Evolutionary conservation across 2,888 invertebrate genomes (phyloP), one percentile per base, ranked within the genome.

Genomic region (Euproctis similis): DNA sequence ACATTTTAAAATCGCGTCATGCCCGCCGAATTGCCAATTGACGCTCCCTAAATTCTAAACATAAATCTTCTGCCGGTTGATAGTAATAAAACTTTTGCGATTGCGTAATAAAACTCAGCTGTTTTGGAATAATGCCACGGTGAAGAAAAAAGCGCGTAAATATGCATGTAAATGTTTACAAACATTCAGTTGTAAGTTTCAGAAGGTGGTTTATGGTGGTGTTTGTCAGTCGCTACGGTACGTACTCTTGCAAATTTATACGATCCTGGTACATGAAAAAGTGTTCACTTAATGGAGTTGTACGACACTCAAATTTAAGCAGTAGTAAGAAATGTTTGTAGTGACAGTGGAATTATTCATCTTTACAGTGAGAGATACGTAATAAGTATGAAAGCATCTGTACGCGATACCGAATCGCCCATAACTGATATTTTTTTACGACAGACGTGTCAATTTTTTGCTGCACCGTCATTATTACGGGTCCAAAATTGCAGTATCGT

Each of bases 381-480:
- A n/a, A n/a, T n/a, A n/a, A n/a, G n/a, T n/a, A n/a, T n/a, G n/a
- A n/a, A n/a, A n/a, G n/a, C n/a, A 53, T 55, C 59, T 57, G 60
- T 66, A 60, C 54, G 53, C 53, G 53, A 50, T 46, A 59, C 53
- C 61, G 59, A 62, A 67, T 58, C 49, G 52, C 47, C 58, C 49
- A 42, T 36, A 53, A 53, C 42, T 46, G 46, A 54, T 59, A 71
- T 68, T 56, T 66, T 72, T 53, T 44, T 43, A 40, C 29, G 24
- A 43, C 45, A 33, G 37, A 68, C 65, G 69, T 70, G 72, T 73
- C 66, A 70, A 62, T 59, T 74, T 78, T 80, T 76, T 78, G 69
- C 65, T 58, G 71, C 71, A 53, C 55, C 51, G 68, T 75, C 75
- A 75, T 72, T 59, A 75, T 73, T 77, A 76, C 65, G 57, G 65